phyloP scores from a whole-genome alignment of 2,797 vertebrate species.

The Chelmon rostratus region DNA sequence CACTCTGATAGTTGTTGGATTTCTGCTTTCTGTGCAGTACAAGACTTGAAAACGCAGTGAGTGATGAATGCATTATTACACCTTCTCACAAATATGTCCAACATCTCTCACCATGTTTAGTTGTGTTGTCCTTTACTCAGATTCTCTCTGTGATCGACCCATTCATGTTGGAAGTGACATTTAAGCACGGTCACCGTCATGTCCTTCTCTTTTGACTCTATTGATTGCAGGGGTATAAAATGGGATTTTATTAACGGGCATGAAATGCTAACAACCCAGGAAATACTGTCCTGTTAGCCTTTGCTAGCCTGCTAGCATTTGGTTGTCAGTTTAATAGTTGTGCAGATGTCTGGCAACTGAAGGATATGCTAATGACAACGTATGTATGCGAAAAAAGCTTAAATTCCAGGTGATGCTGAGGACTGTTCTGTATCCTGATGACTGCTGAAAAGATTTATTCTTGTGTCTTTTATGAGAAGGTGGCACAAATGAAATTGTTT shows the following conservation, averaged over 20 bases:
- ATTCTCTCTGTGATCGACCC: neutral
- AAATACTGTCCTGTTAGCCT: neutral
- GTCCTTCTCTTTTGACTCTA: neutral
- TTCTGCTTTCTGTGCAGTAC: neutral
- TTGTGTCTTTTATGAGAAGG: neutral
- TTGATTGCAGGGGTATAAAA: conserved; percentile 6
- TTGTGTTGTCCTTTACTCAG: neutral
- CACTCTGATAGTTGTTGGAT: too few relatives aligned
- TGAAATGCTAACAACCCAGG: conserved; percentile 25
- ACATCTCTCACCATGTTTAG: neutral
- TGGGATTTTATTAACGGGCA: neutral
- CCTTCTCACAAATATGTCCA: neutral
- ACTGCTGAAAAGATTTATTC: neutral
- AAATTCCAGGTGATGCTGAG: neutral
- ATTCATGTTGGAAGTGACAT: neutral
- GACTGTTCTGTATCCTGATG: neutral
- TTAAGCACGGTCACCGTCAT: too few relatives aligned
- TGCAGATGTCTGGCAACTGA: neutral
- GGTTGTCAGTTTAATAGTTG: neutral
- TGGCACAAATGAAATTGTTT: neutral
- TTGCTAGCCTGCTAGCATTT: neutral
- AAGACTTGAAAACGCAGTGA: neutral
- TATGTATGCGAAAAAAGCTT: neutral
- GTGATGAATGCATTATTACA: neutral
- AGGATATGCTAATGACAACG: neutral